A percentile compares a stretch with the other conserved stretches of the same genome.
Evolutionary conservation across 2,113 vertebrate species (phyloP).

Genomic region (Calypte anna): DNA sequence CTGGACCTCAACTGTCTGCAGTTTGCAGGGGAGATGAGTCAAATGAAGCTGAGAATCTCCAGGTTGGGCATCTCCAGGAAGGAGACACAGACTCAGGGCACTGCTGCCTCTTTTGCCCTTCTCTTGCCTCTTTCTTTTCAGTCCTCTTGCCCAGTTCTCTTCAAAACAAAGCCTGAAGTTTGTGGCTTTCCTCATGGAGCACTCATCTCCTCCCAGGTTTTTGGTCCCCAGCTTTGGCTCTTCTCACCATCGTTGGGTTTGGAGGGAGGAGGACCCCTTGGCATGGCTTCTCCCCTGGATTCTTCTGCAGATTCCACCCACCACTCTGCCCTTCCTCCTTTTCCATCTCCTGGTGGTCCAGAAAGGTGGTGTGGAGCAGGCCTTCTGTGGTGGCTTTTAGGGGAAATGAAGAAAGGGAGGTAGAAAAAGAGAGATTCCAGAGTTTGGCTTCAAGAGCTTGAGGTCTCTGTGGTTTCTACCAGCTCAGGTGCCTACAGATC

Average conservation of each 20-base stretch:
- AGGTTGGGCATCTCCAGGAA: background rate
- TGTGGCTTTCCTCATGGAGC: background rate
- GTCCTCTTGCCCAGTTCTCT: background rate
- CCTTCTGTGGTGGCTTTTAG: background rate
- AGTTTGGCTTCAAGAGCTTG: background rate
- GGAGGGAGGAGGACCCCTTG: background rate
- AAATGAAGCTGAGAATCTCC: background rate
- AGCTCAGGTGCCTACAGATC: background rate
- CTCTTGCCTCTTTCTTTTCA: background rate
- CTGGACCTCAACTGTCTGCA: background rate
- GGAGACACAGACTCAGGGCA: fast-evolving
- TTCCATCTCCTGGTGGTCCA: background rate
- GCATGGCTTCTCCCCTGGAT: background rate
- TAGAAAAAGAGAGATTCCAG: background rate
- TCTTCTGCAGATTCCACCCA: background rate
- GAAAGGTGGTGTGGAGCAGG: fast-evolving
- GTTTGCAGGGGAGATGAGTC: background rate
- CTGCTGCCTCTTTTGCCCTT: fast-evolving
- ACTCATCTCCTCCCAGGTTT: background rate
- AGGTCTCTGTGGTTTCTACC: background rate
- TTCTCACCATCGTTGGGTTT: background rate
- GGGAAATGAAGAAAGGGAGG: background rate
- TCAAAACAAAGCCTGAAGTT: background rate
- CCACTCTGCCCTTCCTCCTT: background rate
- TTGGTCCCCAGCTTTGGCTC: background rate